These are phyloP conservation scores for Dorcus hopei DNA, from an alignment of 2,888 invertebrate species.

Conservation along the genomic window DNA sequence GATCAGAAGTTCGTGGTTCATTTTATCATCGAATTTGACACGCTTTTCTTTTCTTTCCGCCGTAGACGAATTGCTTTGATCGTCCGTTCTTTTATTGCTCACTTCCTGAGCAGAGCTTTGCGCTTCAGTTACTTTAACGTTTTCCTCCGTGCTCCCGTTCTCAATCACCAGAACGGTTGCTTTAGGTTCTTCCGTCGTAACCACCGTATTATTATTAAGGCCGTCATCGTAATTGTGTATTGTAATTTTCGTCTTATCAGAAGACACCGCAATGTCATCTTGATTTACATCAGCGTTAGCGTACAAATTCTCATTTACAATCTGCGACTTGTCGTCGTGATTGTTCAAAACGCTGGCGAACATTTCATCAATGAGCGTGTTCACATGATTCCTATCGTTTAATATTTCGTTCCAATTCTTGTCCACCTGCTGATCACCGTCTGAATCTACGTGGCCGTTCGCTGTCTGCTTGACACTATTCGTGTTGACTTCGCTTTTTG, in stretches of 20 bases:
- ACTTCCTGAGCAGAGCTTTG: conserved; percentile 21
- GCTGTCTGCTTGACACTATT: neutral
- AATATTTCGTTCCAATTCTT: conserved; percentile 31
- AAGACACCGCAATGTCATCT: conserved; percentile 13
- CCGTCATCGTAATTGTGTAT: conserved; percentile 25
- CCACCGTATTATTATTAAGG: conserved; percentile 3
- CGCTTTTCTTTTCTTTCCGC: conserved; percentile 27
- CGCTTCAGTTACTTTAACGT: conserved; percentile 14
- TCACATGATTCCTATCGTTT: conserved; percentile 45
- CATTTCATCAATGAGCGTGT: conserved; percentile 47
- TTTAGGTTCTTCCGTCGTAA: conserved; percentile 11
- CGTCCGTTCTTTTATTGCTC: conserved; percentile 14
- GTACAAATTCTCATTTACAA: conserved; percentile 21
- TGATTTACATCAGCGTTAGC: conserved; percentile 7
- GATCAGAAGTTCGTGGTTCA: conserved; percentile 67
- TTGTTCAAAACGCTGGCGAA: conserved; percentile 45
- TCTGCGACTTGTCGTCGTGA: conserved; percentile 30
- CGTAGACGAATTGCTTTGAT: conserved; percentile 24
- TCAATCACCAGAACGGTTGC: conserved; percentile 27
- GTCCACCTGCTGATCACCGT: conserved; percentile 9
- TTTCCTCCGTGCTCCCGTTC: conserved; percentile 1
- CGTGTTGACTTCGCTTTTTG: conserved; percentile 7
- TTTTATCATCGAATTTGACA: conserved; percentile 43
- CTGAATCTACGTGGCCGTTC: conserved; percentile 15
- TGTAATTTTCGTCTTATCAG: conserved; percentile 28